A percentile compares a stretch with the other conserved stretches of the same genome.
Evolutionary conservation across 1,140 invertebrate genomes (phyloP).

Genomic region (Conus ventricosus): DNA sequence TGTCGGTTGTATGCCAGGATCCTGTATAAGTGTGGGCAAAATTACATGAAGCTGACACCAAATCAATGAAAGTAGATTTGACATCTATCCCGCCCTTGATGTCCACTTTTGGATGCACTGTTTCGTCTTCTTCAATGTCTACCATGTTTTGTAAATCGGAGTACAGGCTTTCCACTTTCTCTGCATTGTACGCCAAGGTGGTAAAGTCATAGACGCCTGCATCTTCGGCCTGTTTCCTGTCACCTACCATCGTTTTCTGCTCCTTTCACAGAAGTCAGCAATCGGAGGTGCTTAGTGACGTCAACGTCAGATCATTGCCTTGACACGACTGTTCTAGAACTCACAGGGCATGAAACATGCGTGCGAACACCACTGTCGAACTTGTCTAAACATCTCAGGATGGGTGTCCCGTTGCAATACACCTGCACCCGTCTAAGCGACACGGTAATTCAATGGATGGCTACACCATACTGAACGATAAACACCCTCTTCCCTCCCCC

Average conservation of each 20-base stretch:
- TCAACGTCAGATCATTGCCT: neutral
- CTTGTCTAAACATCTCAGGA: neutral
- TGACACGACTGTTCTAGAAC: neutral
- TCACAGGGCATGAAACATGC: no score
- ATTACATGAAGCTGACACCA: neutral
- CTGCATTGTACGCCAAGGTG: neutral
- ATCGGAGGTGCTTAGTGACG: no score
- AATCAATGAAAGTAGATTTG: conserved; percentile 2
- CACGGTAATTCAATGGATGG: conserved; percentile 18
- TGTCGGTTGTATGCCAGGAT: neutral
- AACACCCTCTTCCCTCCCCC: conserved; percentile 8
- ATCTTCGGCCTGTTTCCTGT: neutral
- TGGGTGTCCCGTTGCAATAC: neutral
- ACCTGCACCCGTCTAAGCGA: neutral
- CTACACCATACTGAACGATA: neutral
- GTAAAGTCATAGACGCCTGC: neutral
- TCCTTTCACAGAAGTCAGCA: neutral
- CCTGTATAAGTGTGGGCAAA: conserved; percentile 1
- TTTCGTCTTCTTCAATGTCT: neutral
- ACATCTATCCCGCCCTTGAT: conserved; percentile 10
- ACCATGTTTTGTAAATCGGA: neutral
- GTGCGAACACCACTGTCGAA: no score
- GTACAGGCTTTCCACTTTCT: neutral
- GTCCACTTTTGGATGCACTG: neutral
- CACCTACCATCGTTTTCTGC: neutral